Base-by-base conservation (phyloP, 2,888 invertebrate genomes). In the Acleris literana region DNA sequence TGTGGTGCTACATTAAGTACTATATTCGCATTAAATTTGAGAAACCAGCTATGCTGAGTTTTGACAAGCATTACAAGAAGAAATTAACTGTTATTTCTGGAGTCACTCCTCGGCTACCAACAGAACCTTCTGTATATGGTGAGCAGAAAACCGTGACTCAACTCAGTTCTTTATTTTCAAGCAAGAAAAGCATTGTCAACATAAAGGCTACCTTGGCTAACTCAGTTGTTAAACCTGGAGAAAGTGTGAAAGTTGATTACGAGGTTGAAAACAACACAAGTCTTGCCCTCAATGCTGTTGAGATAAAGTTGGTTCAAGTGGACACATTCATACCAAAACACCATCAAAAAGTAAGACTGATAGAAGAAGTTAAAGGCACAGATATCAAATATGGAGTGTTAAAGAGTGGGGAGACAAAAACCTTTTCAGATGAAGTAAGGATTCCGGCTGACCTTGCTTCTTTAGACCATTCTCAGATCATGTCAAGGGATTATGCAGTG, bases 81-180 rank as follows among this genome's bases (percentile, higher is more conserved):
- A 61, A 51, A 39, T 52, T 66, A 29, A 61, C 52, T 17, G 60
- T 65, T 44, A 39, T 55, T 18, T 65, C 65, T 2, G 55, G 59
- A 20, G 55, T 29, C 13, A 55, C 55, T 44, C 65, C 65, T 5
- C 54, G 65, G 48, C 17, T 65, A 18, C 49, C 65, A 13, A 60
- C 55, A 4, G 49, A 55, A 51, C 65, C 55, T 13, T 44, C 49
- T 2, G 20, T 56, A n/a, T 65, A 65, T 4, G 65, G 60, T 25
- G 51, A 65, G 25, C 60, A 57, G 22, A 66, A 61, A 25, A 61
- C 33, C 44, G 22, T 66, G 16, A 25, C 51, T 18, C 65, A 66
- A 52, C 39, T 65, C 7, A 29, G 43, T n/a, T 65, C 65, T n/a
- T 44, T 66, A 17, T 66, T 66, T 44, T 66, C 65, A 57, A 66